These are phyloP conservation scores for Diorhabda carinulata DNA, from an alignment of 1,140 invertebrate genomes.

Conservation along the genomic window DNA sequence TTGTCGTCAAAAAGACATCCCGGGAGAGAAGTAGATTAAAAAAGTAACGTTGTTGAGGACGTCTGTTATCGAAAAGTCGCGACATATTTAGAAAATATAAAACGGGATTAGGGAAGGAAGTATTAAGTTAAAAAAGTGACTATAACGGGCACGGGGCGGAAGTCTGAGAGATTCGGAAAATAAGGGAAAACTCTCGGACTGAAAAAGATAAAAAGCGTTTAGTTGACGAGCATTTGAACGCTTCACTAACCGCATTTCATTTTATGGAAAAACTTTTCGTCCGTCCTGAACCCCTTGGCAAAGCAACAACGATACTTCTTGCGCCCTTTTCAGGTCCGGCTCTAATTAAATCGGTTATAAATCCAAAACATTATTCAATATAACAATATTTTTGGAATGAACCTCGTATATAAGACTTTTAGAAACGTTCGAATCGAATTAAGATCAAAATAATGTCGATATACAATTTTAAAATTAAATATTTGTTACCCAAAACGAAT, in stretches of 20 bases:
- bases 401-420: too few species aligned
- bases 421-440: too few species aligned
- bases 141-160: conserved; percentile 15
- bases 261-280: conserved; percentile 33
- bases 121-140: conserved; percentile 33
- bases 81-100: conserved; percentile 29
- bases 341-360: too few species aligned
- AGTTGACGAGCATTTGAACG: conserved; percentile 37
- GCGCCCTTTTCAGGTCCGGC: conserved; percentile 4
- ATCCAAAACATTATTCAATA: too few species aligned
- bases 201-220: conserved; percentile 33
- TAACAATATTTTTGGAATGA: too few species aligned
- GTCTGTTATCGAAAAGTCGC: conserved; percentile 8
- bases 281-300: not conserved
- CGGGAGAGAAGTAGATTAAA: not conserved
- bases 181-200: conserved; percentile 11
- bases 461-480: too few species aligned
- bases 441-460: too few species aligned
- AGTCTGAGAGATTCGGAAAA: conserved; percentile 32
- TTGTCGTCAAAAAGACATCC: not conserved
- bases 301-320: conserved; percentile 21
- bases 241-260: conserved; percentile 37
- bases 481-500: too few species aligned
- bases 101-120: conserved; percentile 32
- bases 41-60: not conserved